These are phyloP conservation scores for Pygoscelis adeliae DNA, from an alignment of 2,113 vertebrate genomes.

Conservation along the genomic window DNA sequence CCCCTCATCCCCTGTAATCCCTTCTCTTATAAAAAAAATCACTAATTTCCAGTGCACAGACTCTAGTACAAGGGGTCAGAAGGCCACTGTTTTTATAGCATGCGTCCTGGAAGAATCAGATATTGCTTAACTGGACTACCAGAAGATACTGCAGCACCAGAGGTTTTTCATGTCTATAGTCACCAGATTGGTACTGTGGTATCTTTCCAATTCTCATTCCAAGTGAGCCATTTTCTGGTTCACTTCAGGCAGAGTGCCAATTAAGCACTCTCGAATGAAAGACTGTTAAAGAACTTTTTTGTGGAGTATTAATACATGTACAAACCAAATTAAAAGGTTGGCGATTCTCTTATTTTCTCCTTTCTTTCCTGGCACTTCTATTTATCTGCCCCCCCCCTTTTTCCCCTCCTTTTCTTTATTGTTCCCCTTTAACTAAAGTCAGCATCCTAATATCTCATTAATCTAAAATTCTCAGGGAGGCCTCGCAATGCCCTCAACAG, in stretches of 20 bases:
- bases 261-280: neutral
- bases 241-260: conserved; percentile 40
- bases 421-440: neutral
- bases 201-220: neutral
- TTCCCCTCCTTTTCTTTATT: neutral
- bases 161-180: conserved; percentile 1
- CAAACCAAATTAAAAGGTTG: neutral
- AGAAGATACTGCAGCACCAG: neutral
- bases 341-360: neutral
- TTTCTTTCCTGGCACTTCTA: neutral
- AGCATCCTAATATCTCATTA: neutral
- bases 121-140: neutral
- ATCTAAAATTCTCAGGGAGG: neutral
- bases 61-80: neutral
- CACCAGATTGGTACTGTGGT: neutral
- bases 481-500: neutral
- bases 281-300: neutral
- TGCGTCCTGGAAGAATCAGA: neutral
- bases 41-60: neutral
- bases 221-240: conserved; percentile 3
- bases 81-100: neutral
- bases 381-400: neutral
- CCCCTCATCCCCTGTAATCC: neutral
- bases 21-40: neutral
- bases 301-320: neutral